Conservation (phyloP, 92 coral and sea anemone genomes). For the Scolanthus callimorphus region DNA sequence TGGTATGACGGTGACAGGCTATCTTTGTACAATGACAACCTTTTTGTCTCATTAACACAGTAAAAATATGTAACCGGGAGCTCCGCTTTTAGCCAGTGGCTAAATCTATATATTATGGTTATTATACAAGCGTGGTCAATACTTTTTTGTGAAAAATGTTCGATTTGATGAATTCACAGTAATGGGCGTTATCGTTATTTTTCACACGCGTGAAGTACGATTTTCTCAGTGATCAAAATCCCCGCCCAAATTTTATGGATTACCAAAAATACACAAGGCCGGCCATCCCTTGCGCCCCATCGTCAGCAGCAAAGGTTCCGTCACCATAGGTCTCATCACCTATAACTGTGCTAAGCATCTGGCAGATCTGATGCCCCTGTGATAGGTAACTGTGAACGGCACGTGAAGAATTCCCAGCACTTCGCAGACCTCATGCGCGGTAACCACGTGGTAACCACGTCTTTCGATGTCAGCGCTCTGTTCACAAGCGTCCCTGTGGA, state of each 20-base stretch:
- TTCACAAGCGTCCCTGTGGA: constrained; percentile 1
- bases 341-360: background rate
- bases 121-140: no score
- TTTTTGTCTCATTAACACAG: no score
- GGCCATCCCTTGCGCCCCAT: background rate
- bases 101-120: no score
- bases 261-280: background rate
- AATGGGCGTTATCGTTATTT: no score
- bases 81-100: no score
- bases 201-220: no score
- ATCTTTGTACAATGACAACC: no score
- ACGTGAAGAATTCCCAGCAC: background rate
- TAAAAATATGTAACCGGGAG: no score
- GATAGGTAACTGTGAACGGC: background rate
- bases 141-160: no score
- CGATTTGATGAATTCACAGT: no score
- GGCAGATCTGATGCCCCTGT: background rate
- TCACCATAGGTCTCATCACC: background rate
- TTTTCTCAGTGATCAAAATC: no score
- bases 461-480: background rate
- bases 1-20: no score
- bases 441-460: background rate
- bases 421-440: background rate
- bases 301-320: background rate
- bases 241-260: background rate